A percentile compares a stretch with the other conserved stretches of the same genome.
Evolutionary conservation across 2,888 invertebrate species (phyloP).

Genomic region (Deladenus siricidicola): DNA sequence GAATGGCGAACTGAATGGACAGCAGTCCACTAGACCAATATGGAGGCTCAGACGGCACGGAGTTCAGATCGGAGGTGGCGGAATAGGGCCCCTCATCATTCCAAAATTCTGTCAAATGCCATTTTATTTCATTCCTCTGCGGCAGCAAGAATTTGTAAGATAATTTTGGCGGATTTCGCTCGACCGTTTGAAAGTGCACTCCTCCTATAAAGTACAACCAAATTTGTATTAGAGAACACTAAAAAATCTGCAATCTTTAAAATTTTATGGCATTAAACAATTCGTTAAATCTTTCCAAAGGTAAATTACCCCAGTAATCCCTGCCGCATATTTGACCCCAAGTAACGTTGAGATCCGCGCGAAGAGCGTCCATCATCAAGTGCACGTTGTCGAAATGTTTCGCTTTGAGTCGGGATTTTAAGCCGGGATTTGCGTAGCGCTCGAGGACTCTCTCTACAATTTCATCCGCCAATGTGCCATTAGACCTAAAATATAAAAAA

Average conservation of each 20-base stretch:
- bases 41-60: slow-evolving; percentile 36
- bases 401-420: not conserved
- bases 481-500: not conserved
- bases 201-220: slow-evolving; percentile 20
- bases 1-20: slow-evolving; percentile 39
- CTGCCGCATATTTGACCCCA: not conserved
- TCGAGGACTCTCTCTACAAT: not conserved
- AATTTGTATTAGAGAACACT: no score
- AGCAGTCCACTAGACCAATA: slow-evolving; percentile 42
- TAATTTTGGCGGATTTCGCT: not conserved
- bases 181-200: slow-evolving; percentile 18
- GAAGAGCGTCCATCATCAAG: not conserved
- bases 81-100: slow-evolving; percentile 23
- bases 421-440: not conserved
- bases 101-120: slow-evolving; percentile 19
- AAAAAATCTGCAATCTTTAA: no score
- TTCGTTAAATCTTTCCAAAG: no score
- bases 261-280: no score
- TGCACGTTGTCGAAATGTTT: not conserved
- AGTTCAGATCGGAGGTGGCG: slow-evolving; percentile 23
- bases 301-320: no score
- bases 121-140: slow-evolving; percentile 13
- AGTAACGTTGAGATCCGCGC: not conserved
- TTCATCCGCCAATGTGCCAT: not conserved
- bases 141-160: slow-evolving; percentile 5